Evolutionary conservation across 2,797 vertebrate species (phyloP), one percentile per base, ranked within the genome.

Genomic region (Crocidura indochinensis): DNA sequence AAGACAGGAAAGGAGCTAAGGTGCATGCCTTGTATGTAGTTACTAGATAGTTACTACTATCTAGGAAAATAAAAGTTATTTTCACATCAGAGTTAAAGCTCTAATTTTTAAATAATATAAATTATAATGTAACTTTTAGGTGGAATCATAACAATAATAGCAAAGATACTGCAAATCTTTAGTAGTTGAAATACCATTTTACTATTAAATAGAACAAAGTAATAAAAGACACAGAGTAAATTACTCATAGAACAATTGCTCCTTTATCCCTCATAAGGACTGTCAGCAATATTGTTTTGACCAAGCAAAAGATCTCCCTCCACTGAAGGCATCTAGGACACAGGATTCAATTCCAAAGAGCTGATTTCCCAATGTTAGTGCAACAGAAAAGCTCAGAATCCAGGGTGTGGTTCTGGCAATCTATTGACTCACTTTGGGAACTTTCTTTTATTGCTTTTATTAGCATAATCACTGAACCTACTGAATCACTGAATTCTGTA

Each of bases 361-460:
- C 1, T 83, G 1, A 49, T 69, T 7, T 62, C 49, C 46, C 64
- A 91, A 84, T 89, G 8, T 31, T 0, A 8, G 29, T 10, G 8
- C 53, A 79, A 29, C 0, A 12, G 20, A 75, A 72, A 84, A 49
- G 46, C 27, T 46, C 27, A 12, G 14, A 26, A 76, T 10, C 19
- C 14, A 64, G 15, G 22, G 29, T 71, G 56, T 67, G 29, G 78
- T 64, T 44, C 56, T 19, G 19, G 49, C 1, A 31, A 60, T 69
- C 62, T 38, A 68, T 53, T 31, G 49, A 31, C 4, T 29, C 71
- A 31, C 26, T 62, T 82, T 65, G 62, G 19, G 44, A 49, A 75
- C 72, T 72, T 91, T 19, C 53, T 92, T 91, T 73, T 0, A 60
- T 46, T 84, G 77, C n/a, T 74, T 91, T 88, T 64, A 65, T 8